Evolutionary conservation across 1,140 invertebrate genomes (phyloP).

Genomic region (Magallana angulata): DNA sequence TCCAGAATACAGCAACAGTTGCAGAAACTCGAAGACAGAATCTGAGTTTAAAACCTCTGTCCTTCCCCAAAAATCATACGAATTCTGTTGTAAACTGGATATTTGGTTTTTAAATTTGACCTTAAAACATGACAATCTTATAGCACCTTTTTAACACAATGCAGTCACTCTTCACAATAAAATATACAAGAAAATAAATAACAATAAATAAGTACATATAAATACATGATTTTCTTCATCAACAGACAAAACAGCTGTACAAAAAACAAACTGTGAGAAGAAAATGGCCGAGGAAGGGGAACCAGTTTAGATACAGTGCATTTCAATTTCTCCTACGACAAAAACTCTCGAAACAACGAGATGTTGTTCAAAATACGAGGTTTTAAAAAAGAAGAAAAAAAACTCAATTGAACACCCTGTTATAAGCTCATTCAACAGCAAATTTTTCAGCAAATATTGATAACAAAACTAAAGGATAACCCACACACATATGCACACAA

Average conservation of each 20-base stretch:
- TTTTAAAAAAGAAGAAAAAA: neutral
- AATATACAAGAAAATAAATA: neutral
- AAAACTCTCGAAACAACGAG: too few species aligned
- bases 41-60: neutral
- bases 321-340: too few species aligned
- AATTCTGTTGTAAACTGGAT: neutral
- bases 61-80: neutral
- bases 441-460: slow-evolving; percentile 13
- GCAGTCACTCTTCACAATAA: neutral
- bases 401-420: neutral
- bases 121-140: neutral
- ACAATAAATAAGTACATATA: slow-evolving; percentile 35
- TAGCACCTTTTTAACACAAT: slow-evolving; percentile 3
- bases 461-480: slow-evolving; percentile 13
- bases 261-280: neutral
- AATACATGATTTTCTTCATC: neutral
- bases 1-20: neutral
- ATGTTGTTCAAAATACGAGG: too few species aligned
- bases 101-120: neutral
- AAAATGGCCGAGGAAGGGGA: neutral
- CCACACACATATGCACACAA: neutral
- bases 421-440: slow-evolving; percentile 25
- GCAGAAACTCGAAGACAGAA: neutral
- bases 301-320: neutral
- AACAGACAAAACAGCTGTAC: slow-evolving; percentile 29